Conservation (phyloP, 2,888 invertebrate species). For the Himalopsyche japonica region DNA sequence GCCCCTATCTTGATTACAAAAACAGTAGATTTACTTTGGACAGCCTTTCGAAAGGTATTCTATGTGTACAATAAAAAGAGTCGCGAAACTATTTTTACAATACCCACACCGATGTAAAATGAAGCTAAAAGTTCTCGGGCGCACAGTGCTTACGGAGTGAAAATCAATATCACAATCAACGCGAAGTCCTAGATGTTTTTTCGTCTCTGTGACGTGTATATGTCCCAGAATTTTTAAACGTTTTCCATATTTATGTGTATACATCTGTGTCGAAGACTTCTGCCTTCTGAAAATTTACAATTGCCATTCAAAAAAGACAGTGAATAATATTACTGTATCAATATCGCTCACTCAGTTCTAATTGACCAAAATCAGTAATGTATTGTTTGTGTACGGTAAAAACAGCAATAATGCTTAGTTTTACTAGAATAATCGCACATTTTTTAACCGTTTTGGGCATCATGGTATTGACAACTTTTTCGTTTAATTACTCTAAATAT, state of each 20-base stretch:
- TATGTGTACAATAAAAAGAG: neutral
- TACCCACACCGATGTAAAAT: neutral
- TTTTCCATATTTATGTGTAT: neutral
- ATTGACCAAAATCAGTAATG: too few species aligned
- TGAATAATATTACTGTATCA: too few species aligned
- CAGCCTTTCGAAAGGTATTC: neutral
- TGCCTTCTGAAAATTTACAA: too few species aligned
- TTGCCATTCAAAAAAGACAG: too few species aligned
- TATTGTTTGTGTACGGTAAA: too few species aligned
- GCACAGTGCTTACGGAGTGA: constrained; percentile 12
- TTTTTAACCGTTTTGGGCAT: too few species aligned
- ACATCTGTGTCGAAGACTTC: too few species aligned
- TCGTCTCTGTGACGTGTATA: neutral
- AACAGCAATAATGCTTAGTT: too few species aligned
- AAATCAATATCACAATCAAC: constrained; percentile 26
- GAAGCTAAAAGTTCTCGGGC: neutral
- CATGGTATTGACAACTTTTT: too few species aligned
- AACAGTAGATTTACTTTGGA: neutral
- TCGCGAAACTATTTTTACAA: constrained; percentile 2
- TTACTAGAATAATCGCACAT: too few species aligned
- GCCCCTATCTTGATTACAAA: neutral
- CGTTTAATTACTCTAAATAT: too few species aligned
- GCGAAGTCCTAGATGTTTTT: constrained; percentile 1
- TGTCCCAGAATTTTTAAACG: neutral
- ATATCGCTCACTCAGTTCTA: too few species aligned